Evolutionary conservation across 2,888 invertebrate genomes (phyloP), one percentile per base, ranked within the genome.

Genomic region (Ditylenchus weischeri): DNA sequence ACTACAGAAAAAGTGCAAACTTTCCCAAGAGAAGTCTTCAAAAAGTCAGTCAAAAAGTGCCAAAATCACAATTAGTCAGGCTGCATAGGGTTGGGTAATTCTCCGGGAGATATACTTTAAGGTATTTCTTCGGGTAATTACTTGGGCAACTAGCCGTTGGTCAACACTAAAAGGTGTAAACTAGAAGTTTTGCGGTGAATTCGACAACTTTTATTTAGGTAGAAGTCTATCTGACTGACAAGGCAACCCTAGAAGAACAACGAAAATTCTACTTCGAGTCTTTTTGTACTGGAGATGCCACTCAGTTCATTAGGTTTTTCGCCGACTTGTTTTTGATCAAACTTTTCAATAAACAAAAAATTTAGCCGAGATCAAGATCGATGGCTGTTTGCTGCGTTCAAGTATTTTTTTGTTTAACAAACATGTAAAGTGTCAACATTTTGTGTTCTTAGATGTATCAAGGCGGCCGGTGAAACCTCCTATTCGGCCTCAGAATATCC

Each of bases 401-500:
- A 67, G 54, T 21, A 67, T 49, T 4, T 49, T 4, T 48, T 65
- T 36, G 15, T 35, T 49, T 43, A 11, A 51, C 36, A 60, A 36
- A n/a, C 21, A n/a, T 60, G 18, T 65, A 5, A 10, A 29, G 5
- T 21, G 36, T n/a, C 19, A 3, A 15, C 15, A 4, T 43, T 10
- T 21, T 29, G 11, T 54, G 54, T 21, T 8, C 76, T 74, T 69
- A 75, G 77, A 70, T 81, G 81, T 68, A 71, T 81, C 18, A 69
- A 79, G 21, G 71, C 82, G 3, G 81, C 81, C 29, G 81, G 82
- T 21, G 81, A 81, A 66, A 80, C 80, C 1, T 72, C 75, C 38
- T 81, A 80, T 68, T 78, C 78, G 8, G 77, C 77, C 19, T 77
- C 76, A n/a, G 76, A 81, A 61, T 78, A 82, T 64, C 81, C 81